Evolutionary conservation across 2,797 vertebrate species (phyloP).

Genomic region (Spinus pinus): DNA sequence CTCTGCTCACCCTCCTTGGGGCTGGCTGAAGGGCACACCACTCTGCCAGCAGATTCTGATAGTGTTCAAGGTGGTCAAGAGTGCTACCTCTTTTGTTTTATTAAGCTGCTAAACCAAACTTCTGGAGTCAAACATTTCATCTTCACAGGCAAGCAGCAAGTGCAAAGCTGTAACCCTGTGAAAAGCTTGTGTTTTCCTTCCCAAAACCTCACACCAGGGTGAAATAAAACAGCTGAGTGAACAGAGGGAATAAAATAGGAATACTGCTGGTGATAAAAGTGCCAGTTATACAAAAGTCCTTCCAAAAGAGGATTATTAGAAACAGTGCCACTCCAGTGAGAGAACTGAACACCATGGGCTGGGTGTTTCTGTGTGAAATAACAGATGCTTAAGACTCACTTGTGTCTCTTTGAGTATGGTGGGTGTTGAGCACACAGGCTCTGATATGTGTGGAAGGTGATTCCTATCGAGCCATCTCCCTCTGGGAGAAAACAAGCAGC

Average conservation of each 20-base stretch:
- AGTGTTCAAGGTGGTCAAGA: not conserved
- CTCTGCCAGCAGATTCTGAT: not conserved
- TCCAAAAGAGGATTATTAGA: not conserved
- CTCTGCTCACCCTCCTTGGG: not conserved
- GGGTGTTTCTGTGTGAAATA: not conserved
- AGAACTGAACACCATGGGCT: not conserved
- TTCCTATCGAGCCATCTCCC: not conserved
- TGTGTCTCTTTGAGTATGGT: not conserved
- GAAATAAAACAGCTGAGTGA: not conserved
- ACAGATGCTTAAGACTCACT: not conserved
- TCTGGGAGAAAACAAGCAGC: not conserved
- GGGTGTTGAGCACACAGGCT: not conserved
- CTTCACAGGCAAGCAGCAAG: not conserved
- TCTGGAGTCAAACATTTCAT: not conserved
- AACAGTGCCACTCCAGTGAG: not conserved
- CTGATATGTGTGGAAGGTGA: not conserved
- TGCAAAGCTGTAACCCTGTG: not conserved
- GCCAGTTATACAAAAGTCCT: not conserved
- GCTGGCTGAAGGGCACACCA: not conserved
- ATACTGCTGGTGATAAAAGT: not conserved
- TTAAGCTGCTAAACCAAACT: not conserved
- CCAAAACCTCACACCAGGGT: not conserved
- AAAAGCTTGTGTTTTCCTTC: not conserved
- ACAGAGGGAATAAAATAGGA: not conserved
- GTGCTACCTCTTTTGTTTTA: not conserved